Evolutionary conservation across 2,113 vertebrate species (phyloP).

Genomic region (Embiotoca jacksoni): DNA sequence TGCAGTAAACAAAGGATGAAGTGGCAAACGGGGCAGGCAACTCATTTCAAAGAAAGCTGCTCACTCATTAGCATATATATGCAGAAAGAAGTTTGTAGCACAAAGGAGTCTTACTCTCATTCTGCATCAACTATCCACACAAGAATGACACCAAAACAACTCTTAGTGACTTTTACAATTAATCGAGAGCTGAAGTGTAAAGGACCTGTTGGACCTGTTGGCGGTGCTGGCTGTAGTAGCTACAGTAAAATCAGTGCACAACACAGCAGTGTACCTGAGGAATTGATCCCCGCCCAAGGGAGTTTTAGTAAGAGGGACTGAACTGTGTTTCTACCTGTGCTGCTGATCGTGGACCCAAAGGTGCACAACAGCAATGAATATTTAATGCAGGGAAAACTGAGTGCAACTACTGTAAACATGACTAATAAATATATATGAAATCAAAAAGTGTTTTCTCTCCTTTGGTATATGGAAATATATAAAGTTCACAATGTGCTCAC

Average conservation of each 20-base stretch:
- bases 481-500: neutral
- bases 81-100: neutral
- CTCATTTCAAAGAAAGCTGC: constrained; percentile 26
- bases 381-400: constrained; percentile 62
- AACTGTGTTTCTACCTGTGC: constrained; percentile 40
- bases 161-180: neutral
- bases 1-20: constrained; percentile 21
- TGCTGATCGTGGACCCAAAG: constrained; percentile 53
- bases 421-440: constrained; percentile 17
- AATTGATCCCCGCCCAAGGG: constrained; percentile 39
- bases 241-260: constrained; percentile 16
- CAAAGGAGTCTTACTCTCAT: neutral
- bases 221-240: constrained; percentile 1
- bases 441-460: constrained; percentile 5
- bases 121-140: neutral
- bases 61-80: neutral
- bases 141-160: constrained; percentile 16
- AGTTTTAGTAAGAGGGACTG: constrained; percentile 48
- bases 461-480: neutral
- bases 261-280: constrained; percentile 26
- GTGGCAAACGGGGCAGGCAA: constrained; percentile 11
- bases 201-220: constrained; percentile 20
- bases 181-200: neutral
- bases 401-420: constrained; percentile 18
- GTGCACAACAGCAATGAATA: constrained; percentile 58